Base-by-base conservation (phyloP, 2,888 invertebrate species). In the Teinopalpus imperialis region DNA sequence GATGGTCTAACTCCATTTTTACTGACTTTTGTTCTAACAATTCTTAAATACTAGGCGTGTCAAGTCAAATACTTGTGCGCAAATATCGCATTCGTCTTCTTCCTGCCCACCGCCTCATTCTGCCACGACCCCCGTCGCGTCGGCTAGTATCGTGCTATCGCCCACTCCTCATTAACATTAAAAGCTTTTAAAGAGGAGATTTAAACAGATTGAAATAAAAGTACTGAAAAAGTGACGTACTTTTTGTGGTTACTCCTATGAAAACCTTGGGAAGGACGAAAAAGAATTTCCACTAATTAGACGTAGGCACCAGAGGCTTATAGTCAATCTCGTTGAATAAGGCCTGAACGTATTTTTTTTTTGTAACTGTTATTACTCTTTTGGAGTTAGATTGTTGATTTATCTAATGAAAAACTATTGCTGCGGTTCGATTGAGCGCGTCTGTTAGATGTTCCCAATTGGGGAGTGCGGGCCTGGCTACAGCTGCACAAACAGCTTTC, bases 41-140 rank as follows among this genome's bases (percentile, higher is more conserved):
- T 87, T 79, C 77, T 81, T 83, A 81, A 87, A 85, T 79, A 81
- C 76, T 82, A 82, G 80, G 83, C 85, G 82, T n/a, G n/a, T 76
- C 69, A 71, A 60, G 76, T 74, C n/a, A 80, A 83, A 81, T 73
- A 86, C 73, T 78, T 69, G 52, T 73, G 72, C 67, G 75, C 80
- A 78, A 83, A 82, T 69, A 78, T 66, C 64, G 66, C 63, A 66
- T 64, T 63, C 66, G 68, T 58, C 61, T 62, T 54, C 59, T 55
- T 56, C 61, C 51, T 57, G 50, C 61, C 53, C 57, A 53, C 57
- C 56, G 43, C 56, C 54, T 36, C 49, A 48, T 52, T 54, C 54
- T 43, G 47, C 52, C 57, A 52, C 50, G 40, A 42, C 55, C 31
- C 54, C 44, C 43, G 34, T 45, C 41, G 47, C 46, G 48, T 53